phyloP scores from a whole-genome alignment of 2,113 vertebrate genomes.

The Saimiri boliviensis region DNA sequence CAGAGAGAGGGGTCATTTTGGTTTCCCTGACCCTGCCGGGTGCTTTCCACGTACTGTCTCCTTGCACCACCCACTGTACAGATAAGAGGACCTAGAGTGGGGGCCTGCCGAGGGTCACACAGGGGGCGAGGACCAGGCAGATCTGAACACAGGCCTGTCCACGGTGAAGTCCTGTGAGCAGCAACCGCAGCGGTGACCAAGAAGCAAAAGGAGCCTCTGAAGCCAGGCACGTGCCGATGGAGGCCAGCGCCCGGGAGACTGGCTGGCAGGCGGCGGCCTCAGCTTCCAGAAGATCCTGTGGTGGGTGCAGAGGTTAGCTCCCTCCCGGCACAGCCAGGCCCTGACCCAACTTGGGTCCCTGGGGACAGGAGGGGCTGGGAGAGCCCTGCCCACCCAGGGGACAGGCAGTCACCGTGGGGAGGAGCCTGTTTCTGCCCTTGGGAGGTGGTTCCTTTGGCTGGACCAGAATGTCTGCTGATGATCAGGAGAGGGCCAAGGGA shows the following conservation, averaged over 20 bases:
- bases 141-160: background rate
- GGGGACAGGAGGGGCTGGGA: background rate
- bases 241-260: background rate
- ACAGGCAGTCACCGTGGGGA: too few species aligned
- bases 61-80: background rate
- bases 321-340: background rate
- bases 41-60: background rate
- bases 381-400: background rate
- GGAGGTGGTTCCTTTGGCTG: background rate
- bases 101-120: background rate
- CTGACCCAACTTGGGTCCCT: background rate
- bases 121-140: background rate
- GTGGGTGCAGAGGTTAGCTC: background rate
- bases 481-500: background rate
- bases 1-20: rapidly evolving
- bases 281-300: background rate
- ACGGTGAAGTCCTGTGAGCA: background rate
- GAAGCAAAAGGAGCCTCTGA: background rate
- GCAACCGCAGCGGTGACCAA: rapidly evolving
- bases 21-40: background rate
- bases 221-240: background rate
- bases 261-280: rapidly evolving
- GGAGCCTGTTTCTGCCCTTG: background rate
- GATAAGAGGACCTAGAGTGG: too few species aligned
- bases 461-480: background rate